Base-by-base conservation (phyloP, 2,888 invertebrate species). In the Erebia aethiops region DNA sequence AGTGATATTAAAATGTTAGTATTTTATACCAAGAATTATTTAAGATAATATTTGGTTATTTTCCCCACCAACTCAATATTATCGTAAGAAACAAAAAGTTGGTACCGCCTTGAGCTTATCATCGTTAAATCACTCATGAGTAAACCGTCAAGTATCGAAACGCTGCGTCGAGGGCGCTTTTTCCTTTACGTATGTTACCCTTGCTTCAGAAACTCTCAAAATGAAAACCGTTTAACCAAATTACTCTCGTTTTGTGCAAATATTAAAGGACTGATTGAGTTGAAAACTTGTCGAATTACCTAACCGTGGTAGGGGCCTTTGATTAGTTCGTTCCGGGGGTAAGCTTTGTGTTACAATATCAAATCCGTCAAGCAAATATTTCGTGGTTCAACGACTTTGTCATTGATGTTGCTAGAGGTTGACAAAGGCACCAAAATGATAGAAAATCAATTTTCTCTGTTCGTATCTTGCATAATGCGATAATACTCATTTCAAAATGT, bases 191-290 rank as follows among this genome's bases (percentile, higher is more conserved):
- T 72, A 21, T 71, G 18, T 70, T 57, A 57, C 68, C 67, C 71
- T 69, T 58, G 69, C 70, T 71, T 54, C 58, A 71, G 72, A 74
- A 75, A 74, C 66, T 71, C 74, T 72, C 70, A 65, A 75, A 58
- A 74, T 72, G 80, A 80, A 81, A 85, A 84, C 80, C 82, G 80
- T 85, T 86, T 84, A 85, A 82, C 81, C 78, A 81, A 86, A 84
- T 86, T 85, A 87, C 84, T 87, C 84, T 83, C 81, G 79, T 86
- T 88, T 86, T 84, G 84, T 84, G 80, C 84, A 83, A 85, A 88
- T 86, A 86, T 86, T 82, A 85, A 82, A 83, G 81, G 81, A 77
- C 80, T 84, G 85, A 88, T 89, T 85, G 84, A 87, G 87, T 88
- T 86, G 82, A 80, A 80, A 89, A 89, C 84, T 90, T 84, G 80